A percentile compares a stretch with the other conserved stretches of the same genome.
Conservation (phyloP, 2,888 invertebrate genomes). For the Linnaemya vulpina region DNA sequence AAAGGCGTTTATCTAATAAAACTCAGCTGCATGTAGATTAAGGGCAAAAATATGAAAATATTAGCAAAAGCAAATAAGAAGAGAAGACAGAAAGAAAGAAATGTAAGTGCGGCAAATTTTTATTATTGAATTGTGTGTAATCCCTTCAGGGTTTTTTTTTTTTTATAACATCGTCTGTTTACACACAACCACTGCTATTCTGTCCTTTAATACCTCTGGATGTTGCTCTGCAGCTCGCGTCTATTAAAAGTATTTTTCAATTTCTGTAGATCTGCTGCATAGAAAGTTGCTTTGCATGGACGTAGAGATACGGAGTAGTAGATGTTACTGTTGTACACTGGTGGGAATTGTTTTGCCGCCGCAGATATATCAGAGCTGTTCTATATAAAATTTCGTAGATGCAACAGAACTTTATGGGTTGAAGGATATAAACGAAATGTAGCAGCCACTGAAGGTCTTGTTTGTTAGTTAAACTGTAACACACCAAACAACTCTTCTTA, state of each 20-base stretch:
- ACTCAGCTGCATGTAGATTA: neutral
- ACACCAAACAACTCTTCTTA: too few species aligned
- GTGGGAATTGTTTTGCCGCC: too few species aligned
- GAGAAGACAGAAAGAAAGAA: neutral
- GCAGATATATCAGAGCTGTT: too few species aligned
- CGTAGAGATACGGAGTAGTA: neutral
- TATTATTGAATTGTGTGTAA: constrained; percentile 50
- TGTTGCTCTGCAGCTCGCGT: neutral
- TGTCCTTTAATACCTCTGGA: neutral
- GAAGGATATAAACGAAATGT: neutral
- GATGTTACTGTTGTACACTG: too few species aligned
- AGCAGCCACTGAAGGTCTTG: constrained; percentile 48
- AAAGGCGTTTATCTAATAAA: constrained; percentile 41
- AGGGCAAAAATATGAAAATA: constrained; percentile 9
- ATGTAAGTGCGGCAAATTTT: constrained; percentile 49
- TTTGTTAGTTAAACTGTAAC: too few species aligned
- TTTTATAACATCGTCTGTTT: neutral
- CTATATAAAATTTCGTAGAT: too few species aligned
- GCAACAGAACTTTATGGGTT: too few species aligned
- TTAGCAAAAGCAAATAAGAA: neutral
- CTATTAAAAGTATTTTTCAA: neutral
- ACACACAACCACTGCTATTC: too few species aligned
- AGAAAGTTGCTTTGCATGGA: neutral
- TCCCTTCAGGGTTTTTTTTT: constrained; percentile 1
- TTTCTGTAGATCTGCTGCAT: neutral